Evolutionary conservation across 2,888 invertebrate genomes (phyloP), one percentile per base, ranked within the genome.

Genomic region (Gymnocheta viridis): DNA sequence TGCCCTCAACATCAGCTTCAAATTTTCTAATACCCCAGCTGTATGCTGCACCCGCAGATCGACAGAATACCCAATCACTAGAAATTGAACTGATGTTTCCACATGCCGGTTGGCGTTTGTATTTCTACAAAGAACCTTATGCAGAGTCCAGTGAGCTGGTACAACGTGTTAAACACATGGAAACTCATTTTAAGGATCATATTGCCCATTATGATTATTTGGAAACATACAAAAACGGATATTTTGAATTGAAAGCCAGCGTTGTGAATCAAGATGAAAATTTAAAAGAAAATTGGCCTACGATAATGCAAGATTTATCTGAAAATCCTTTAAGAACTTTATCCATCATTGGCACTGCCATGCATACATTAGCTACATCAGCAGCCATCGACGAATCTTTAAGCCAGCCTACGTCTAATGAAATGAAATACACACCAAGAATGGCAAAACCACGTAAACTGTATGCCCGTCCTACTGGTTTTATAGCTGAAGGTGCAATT

Each of bases 71-170:
- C 9, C 87, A 87, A 62, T 87, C 87, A 51, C 49, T 90, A 0
- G 79, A 87, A 3, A 88, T 89, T 9, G 87, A 89, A 24, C 88
- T 88, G 51, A 88, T 88, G 0, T n/a, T 32, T 2, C 82, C 93
- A 5, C 96, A 95, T 90, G 93, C 94, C 86, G 94, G 95, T 22
- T 97, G 97, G 96, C 94, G 94, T 86, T 91, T 96, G 9, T 98
- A 97, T 92, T 96, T 97, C 90, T 94, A 95, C 44, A 93, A 94
- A 73, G 94, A 95, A 93, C 93, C 91, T 66, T 94, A 92, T 82
- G 89, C 89, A 79, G 92, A 93, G 14, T 91, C 93, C 35, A 93
- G 93, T 10, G 90, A 92, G 0, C 90, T 93, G 19, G 91, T 93
- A 5, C 90, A 90, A 70, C 94, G 93, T 87, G 90, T 94, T 3